Evolutionary conservation across 2,888 invertebrate genomes (phyloP), one percentile per base, ranked within the genome.

Genomic region (Hydrotaea cyrtoneurina): DNA sequence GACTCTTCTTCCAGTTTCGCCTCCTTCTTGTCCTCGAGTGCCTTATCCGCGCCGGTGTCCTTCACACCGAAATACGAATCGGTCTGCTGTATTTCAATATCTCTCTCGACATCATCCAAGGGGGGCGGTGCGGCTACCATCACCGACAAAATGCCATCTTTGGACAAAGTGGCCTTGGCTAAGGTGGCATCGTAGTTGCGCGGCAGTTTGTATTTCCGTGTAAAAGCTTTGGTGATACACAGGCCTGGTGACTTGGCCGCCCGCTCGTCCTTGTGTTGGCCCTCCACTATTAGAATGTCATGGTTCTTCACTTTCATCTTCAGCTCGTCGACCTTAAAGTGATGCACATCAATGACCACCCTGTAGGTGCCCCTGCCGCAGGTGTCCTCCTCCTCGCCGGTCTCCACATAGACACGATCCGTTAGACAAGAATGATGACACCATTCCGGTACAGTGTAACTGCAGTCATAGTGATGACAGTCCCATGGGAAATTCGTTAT

Each of bases 71-170:
- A 91, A 77, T 91, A 91, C 15, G 88, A 87, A 71, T 90, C 91
- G 26, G 91, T 91, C 66, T 87, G 87, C 77, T 88, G 87, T 66
- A 91, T 91, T 43, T 91, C 89, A 81, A 91, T 87, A 80, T 89
- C 85, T 31, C 91, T 88, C 78, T 91, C 92, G 66, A 89, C 89
- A 81, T 91, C 88, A 80, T 92, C 91, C 81, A 90, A 86, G 55
- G 89, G 87, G 43, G 91, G 90, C 74, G 92, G 92, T 81, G 91
- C 89, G 83, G 92, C 90, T 85, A 92, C 91, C 86, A 88, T 89
- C 17, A 91, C 89, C 83, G 90, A 89, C n/a, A 91, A 87, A 83
- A 91, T 90, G 74, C 91, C 92, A 78, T 91, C 91, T 17, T 89
- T 90, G 50, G 92, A 91, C 71, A 91, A 87, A 2, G 89, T 90